Percentiles rank a stretch among this genome's conserved stretches.
These are phyloP conservation scores for Polyommatus icarus DNA, from an alignment of 2,888 invertebrate species.

Conservation along the genomic window DNA sequence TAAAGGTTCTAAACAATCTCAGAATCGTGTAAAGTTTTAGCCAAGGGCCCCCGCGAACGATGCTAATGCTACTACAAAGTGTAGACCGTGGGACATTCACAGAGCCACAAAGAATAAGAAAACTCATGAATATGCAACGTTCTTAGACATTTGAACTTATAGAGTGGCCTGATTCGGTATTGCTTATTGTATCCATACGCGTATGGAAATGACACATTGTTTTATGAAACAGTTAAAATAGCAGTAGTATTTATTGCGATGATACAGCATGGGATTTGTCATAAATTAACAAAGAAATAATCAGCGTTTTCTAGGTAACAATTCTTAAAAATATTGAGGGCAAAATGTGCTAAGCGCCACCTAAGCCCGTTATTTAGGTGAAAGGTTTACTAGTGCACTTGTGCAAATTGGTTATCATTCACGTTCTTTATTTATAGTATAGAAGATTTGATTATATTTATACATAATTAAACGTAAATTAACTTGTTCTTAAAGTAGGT, in stretches of 20 bases:
- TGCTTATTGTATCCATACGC: slow-evolving; percentile 23
- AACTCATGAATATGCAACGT: slow-evolving; percentile 3
- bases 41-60: not conserved
- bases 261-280: not conserved
- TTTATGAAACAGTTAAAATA: slow-evolving; percentile 21
- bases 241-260: slow-evolving; percentile 10
- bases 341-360: not conserved
- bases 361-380: not conserved
- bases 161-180: slow-evolving; percentile 16
- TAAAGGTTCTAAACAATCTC: not conserved
- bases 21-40: not conserved
- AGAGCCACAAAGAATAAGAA: slow-evolving; percentile 15
- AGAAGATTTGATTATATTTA: too few relatives aligned
- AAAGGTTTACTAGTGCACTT: not conserved
- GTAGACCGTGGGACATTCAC: slow-evolving; percentile 15
- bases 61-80: not conserved
- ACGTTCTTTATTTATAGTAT: too few relatives aligned
- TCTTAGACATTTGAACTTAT: slow-evolving; percentile 27
- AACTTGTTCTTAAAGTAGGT: too few relatives aligned
- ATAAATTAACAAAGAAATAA: not conserved
- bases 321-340: not conserved
- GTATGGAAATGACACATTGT: slow-evolving; percentile 18
- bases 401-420: too few relatives aligned
- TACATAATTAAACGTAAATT: too few relatives aligned
- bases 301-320: not conserved